phyloP scores from a whole-genome alignment of 2,888 invertebrate species.

The Ophion ventricosus region DNA sequence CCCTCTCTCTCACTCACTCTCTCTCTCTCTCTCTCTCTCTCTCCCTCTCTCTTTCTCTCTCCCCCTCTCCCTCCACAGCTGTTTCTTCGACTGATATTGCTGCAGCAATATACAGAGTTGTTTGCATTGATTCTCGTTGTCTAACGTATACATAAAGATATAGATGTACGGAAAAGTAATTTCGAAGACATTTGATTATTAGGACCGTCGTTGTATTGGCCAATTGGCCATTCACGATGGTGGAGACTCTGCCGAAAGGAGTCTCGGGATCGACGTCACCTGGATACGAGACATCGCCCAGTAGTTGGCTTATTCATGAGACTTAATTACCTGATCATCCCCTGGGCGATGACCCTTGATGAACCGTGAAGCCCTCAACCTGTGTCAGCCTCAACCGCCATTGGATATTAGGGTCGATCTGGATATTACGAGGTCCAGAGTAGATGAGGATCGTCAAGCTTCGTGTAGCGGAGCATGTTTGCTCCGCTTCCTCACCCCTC shows the following conservation, averaged over 20 bases:
- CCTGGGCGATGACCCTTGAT: slow-evolving; percentile 24
- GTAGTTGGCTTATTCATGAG: slow-evolving; percentile 16
- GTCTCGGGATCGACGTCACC: background rate
- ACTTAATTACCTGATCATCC: slow-evolving; percentile 5
- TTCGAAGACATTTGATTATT: background rate
- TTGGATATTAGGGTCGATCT: no score
- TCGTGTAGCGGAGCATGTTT: no score
- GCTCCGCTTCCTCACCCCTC: no score
- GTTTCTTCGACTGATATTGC: slow-evolving; percentile 77
- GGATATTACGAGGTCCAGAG: no score
- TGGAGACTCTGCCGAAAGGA: no score
- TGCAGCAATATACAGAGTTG: slow-evolving; percentile 79
- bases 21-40: slow-evolving; percentile 3
- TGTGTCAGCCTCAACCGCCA: no score
- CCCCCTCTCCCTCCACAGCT: slow-evolving; percentile 10
- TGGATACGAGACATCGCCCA: background rate
- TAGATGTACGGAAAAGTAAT: background rate
- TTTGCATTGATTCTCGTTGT: slow-evolving; percentile 80
- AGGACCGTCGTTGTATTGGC: no score
- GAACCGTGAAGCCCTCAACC: slow-evolving; percentile 5
- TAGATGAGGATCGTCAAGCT: no score
- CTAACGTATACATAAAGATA: slow-evolving; percentile 66
- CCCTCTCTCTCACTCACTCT: slow-evolving; percentile 8
- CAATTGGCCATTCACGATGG: no score
- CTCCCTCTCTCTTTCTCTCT: slow-evolving; percentile 18